phyloP scores from a whole-genome alignment of 2,888 invertebrate genomes.

The Hermodice carunculata region DNA sequence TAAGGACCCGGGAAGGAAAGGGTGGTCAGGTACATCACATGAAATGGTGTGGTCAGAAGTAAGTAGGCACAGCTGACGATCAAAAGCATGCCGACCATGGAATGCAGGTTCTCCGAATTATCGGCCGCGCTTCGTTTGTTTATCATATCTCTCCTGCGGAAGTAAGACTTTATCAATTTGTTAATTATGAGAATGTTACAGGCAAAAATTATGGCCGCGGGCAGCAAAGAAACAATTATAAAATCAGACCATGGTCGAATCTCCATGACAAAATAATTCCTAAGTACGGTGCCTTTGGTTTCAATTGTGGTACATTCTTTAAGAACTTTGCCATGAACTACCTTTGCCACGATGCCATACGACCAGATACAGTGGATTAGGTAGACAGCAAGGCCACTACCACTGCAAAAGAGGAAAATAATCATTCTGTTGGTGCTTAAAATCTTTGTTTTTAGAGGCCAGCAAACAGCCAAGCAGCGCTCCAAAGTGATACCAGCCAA shows the following conservation, averaged over 20 bases:
- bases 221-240: not conserved
- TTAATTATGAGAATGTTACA: constrained; percentile 8
- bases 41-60: constrained; percentile 16
- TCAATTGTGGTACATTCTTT: no score
- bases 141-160: not conserved
- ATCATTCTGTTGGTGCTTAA: not conserved
- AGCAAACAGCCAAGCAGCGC: constrained; percentile 4
- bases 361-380: not conserved
- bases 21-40: not conserved
- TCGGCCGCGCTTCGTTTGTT: not conserved
- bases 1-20: constrained; percentile 7
- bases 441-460: not conserved
- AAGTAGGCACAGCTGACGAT: constrained; percentile 11
- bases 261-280: not conserved
- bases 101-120: not conserved
- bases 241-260: constrained; percentile 19
- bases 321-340: not conserved
- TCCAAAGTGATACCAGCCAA: constrained; percentile 12
- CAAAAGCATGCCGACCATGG: constrained; percentile 3
- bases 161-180: not conserved
- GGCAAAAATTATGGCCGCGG: constrained; percentile 7
- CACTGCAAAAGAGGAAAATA: not conserved
- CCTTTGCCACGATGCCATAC: not conserved
- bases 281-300: no score
- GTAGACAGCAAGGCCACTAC: not conserved